Conservation (phyloP, 2,797 vertebrate species). For the Spinibarbus caldwelli region DNA sequence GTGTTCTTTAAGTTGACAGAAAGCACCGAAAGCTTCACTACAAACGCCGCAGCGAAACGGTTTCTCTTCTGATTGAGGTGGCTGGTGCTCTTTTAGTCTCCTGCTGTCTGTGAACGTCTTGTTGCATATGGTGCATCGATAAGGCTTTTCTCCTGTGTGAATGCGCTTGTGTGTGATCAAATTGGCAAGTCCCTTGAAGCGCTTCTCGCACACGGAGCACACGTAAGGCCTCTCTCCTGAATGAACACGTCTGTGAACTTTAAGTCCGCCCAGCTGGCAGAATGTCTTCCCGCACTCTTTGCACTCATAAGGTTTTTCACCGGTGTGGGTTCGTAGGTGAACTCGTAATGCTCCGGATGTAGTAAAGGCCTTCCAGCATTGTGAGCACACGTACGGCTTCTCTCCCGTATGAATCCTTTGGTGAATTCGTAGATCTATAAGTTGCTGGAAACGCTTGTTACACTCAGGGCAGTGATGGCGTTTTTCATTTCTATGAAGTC, state of each 20-base stretch:
- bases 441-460: conserved; percentile 17
- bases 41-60: conserved; percentile 11
- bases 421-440: conserved; percentile 32
- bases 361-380: conserved; percentile 34
- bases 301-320: conserved; percentile 42
- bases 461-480: conserved; percentile 28
- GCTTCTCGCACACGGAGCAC: conserved; percentile 51
- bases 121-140: conserved; percentile 23
- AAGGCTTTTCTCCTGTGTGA: conserved; percentile 29
- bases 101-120: conserved; percentile 35
- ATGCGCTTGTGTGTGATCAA: conserved; percentile 45
- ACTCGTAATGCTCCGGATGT: conserved; percentile 36
- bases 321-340: conserved; percentile 34
- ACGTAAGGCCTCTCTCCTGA: conserved; percentile 50
- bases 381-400: conserved; percentile 14
- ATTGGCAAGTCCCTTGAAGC: conserved; percentile 56
- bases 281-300: conserved; percentile 30
- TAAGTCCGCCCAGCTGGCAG: conserved; percentile 42
- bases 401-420: conserved; percentile 33
- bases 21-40: not conserved
- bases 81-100: conserved; percentile 34
- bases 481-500: conserved; percentile 32
- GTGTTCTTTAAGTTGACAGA: conserved; percentile 41
- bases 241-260: conserved; percentile 37
- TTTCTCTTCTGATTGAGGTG: conserved; percentile 22